These are phyloP conservation scores for Lepilemur ruficaudatus DNA, from an alignment of 2,797 vertebrate species.

Conservation along the genomic window DNA sequence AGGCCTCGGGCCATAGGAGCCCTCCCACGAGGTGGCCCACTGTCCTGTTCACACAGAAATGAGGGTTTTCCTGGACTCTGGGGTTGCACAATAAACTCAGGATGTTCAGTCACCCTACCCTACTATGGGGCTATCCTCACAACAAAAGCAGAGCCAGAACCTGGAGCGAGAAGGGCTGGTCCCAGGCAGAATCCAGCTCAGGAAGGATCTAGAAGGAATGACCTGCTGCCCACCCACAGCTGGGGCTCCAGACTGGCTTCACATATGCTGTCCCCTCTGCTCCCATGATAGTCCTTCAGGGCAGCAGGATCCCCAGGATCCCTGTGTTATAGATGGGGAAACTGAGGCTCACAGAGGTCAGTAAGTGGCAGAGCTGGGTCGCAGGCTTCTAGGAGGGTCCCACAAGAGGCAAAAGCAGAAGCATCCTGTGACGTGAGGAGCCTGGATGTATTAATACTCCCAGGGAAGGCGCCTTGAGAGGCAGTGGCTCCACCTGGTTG, in stretches of 20 bases:
- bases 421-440: not conserved
- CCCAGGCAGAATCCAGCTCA: not conserved
- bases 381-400: not conserved
- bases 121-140: not conserved
- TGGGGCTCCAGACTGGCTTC: not conserved
- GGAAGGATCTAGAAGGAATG: not conserved
- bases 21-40: not conserved
- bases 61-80: not conserved
- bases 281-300: fast-evolving
- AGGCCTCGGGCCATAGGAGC: not conserved
- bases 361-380: not conserved
- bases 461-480: fast-evolving
- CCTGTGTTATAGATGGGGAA: not conserved
- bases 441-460: not conserved
- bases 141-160: not conserved
- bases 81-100: not conserved
- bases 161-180: not conserved
- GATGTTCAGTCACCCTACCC: not conserved
- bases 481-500: not conserved
- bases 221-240: not conserved
- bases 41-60: not conserved
- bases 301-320: not conserved
- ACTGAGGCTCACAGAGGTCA: not conserved
- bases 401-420: not conserved
- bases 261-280: not conserved